Base-by-base conservation (phyloP, 2,888 invertebrate genomes). In the Toxonevra muliebris region DNA sequence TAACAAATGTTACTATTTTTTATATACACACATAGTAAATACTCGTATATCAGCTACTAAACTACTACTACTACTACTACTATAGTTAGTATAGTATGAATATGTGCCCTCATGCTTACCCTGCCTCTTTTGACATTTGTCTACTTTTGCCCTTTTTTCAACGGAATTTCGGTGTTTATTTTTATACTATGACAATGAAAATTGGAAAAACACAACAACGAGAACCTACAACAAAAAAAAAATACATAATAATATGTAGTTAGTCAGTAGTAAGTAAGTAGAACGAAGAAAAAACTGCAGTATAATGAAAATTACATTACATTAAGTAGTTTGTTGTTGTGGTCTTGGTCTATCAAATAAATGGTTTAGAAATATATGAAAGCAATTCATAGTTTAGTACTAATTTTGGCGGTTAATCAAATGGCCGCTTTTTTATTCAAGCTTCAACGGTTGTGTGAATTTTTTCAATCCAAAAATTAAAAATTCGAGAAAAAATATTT, bases 101-200 rank as follows among this genome's bases (percentile, higher is more conserved):
- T 30, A 30, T 30, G 30, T 30, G 30, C 30, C 30, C 3, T 30
- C 7, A 30, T 30, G 30, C 30, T 30, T 30, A 30, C 30, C 7
- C 30, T 30, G 2, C 3, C 30, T 7, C 3, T 7, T 7, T 30
- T 30, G 7, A 30, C 30, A 4, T 30, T 30, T 42, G 48, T 53
- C 30, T 57, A 62, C 15, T 40, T 10, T 65, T 40, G 30, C 5
- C 52, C 43, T 53, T 42, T 59, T 5, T 62, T 62, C 48, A 30
- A 42, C 7, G 59, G 59, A 52, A 65, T 59, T 59, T 52, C 58
- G 58, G 58, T 58, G 65, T 59, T 61, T 61, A 57, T 68, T 70
- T 68, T 66, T 60, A 53, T 63, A 45, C 68, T 61, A 68, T 72
- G 70, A 70, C 73, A 71, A 67, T 69, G 70, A 69, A 65, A 43